Evolutionary conservation across 2,113 vertebrate species (phyloP).

Genomic region (Cyanoramphus novaezelandiae): DNA sequence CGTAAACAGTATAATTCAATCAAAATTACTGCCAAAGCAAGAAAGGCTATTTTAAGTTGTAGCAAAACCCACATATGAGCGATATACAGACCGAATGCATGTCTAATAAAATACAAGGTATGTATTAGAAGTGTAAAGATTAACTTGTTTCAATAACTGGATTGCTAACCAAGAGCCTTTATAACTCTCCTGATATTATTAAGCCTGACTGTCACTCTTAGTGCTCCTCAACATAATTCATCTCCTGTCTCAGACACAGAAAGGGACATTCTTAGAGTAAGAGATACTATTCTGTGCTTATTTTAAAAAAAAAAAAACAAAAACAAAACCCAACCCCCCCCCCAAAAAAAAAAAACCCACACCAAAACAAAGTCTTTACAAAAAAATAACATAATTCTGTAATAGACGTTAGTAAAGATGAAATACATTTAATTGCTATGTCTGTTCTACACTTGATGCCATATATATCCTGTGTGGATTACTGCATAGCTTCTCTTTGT

Average conservation of each 20-base stretch:
- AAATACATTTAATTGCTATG: background rate
- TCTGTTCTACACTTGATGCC: background rate
- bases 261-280: background rate
- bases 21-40: background rate
- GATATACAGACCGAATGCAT: background rate
- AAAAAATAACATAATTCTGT: background rate
- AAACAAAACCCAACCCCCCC: background rate
- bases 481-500: background rate
- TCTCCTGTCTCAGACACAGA: background rate
- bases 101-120: background rate
- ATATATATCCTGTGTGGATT: background rate
- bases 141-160: background rate
- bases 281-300: background rate
- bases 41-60: background rate
- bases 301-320: background rate
- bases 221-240: background rate
- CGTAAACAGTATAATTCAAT: background rate
- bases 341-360: background rate
- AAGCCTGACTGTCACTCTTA: background rate
- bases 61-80: background rate
- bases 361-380: background rate
- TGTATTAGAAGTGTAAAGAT: background rate
- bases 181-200: background rate
- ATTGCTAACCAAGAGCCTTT: background rate
- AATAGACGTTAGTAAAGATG: background rate